A percentile compares a stretch with the other conserved stretches of the same genome.
phyloP scores from a whole-genome alignment of 2,797 vertebrate genomes.

The Morus bassanus region DNA sequence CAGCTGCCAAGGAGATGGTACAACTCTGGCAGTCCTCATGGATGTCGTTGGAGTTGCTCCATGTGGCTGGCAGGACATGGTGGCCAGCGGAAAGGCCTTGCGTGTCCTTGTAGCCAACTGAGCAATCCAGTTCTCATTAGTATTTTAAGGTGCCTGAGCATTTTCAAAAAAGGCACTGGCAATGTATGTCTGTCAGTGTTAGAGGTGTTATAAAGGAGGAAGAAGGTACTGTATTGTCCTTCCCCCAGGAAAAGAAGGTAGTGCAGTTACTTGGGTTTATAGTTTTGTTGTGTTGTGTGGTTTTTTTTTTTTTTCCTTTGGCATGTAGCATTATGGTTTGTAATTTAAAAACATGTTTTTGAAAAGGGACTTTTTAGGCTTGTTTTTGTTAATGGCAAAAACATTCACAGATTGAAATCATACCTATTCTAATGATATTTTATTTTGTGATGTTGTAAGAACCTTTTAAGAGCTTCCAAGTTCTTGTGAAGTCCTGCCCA shows the following conservation, averaged over 20 bases:
- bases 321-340: neutral
- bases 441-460: neutral
- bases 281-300: neutral
- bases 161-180: neutral
- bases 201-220: neutral
- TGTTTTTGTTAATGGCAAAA: neutral
- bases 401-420: neutral
- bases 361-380: neutral
- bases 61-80: neutral
- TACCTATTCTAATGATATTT: neutral
- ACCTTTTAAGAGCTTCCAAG: neutral
- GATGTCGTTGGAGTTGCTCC: accelerated
- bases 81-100: neutral
- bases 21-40: neutral
- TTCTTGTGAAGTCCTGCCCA: neutral
- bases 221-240: neutral
- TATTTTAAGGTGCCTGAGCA: neutral
- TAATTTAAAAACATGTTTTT: neutral
- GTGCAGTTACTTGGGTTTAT: neutral
- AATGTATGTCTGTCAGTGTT: neutral
- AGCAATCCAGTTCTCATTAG: neutral
- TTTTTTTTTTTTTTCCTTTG: neutral
- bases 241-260: neutral
- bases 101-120: neutral
- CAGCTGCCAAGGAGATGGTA: neutral